Base-by-base conservation (phyloP, 2,797 vertebrate genomes). In the Tangara arthus region DNA sequence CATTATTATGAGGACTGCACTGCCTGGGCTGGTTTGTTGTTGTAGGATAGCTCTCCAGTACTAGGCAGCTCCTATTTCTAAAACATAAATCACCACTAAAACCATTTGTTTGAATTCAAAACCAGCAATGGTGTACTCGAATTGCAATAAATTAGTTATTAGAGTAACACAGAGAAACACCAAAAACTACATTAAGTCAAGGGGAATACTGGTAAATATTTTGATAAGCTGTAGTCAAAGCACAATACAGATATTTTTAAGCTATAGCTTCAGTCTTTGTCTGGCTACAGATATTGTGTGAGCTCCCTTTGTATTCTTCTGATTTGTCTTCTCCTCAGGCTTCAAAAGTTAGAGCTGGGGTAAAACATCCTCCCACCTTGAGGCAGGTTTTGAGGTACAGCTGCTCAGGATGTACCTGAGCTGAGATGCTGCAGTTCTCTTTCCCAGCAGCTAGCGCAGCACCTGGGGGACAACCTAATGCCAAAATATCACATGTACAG, bases 31-130 rank as follows among this genome's bases (percentile, higher is more conserved):
- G 65, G 61, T 91, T 96, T 94, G 82, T 93, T 94, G 42, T 91
- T 91, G 57, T 89, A 95, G 90, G 82, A 66, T 23, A 86, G 56
- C 47, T 90, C 73, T 42, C 39, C 59, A 68, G 63, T 69, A 63
- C 47, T 35, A 49, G 73, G 63, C 78, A 92, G 89, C 71, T 96
- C 93, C 49, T 84, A 61, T 93, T 94, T 94, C 90, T 84, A 77
- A 82, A 90, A 66, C n/a, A 64, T 87, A 80, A 92, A 93, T 90
- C 78, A 87, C 37, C 42, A 47, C 41, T 79, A 79, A 88, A 93
- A 41, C 28, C 32, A 19, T 80, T 91, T 81, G 34, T 79, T 87
- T 72, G 87, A 93, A n/a, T 82, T 93, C 80, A 96, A 93, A 95
- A 50, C 44, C 60, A 94, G 64, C 41, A 89, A 80, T 12, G 7